phyloP scores from a whole-genome alignment of 2,113 vertebrate genomes.

The Zingel zingel region DNA sequence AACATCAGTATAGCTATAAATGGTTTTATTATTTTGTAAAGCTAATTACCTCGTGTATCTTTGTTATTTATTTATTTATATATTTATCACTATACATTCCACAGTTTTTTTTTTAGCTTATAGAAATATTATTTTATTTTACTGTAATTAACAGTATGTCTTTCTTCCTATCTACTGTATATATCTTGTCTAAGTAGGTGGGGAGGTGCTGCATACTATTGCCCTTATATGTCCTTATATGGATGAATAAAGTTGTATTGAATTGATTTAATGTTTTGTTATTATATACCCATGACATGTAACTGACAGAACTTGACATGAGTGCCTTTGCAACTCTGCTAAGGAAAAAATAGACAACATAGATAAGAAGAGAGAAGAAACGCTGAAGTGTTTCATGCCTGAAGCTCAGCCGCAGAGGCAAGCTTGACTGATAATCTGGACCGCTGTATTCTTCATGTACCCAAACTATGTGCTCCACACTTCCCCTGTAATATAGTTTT shows the following conservation, averaged over 20 bases:
- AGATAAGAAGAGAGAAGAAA: background rate
- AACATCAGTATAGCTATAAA: background rate
- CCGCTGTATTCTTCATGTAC: background rate
- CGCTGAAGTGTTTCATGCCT: background rate
- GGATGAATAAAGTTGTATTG: background rate
- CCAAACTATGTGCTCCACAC: background rate
- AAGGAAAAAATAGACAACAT: background rate
- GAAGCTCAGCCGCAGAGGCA: background rate
- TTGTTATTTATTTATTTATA: background rate
- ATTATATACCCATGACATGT: background rate
- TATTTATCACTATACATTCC: background rate
- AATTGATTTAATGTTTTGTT: background rate
- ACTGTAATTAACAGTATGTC: background rate
- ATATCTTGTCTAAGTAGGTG: background rate
- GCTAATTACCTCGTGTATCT: background rate
- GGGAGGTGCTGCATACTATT: background rate
- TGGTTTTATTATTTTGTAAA: background rate
- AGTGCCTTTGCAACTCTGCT: background rate
- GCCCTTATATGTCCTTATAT: background rate
- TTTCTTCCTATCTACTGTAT: background rate
- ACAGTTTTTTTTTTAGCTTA: background rate
- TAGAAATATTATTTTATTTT: background rate
- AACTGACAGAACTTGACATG: background rate
- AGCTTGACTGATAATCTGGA: background rate
- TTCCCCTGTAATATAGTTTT: background rate